These are phyloP conservation scores for Acholoe squamosa DNA, from an alignment of 2,888 invertebrate genomes.

Conservation along the genomic window DNA sequence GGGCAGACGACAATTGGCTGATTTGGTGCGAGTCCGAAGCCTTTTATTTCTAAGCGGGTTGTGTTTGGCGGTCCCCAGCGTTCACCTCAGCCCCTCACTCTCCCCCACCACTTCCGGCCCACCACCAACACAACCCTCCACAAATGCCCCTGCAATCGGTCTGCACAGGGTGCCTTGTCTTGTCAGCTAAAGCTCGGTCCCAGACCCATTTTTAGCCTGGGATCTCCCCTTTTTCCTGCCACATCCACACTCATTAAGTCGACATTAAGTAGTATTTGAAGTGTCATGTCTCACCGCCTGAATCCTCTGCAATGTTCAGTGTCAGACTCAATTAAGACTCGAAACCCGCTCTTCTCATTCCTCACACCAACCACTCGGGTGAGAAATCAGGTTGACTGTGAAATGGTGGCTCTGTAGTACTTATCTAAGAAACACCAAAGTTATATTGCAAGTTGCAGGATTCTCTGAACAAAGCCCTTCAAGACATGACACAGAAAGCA, in stretches of 20 bases:
- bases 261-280: neutral
- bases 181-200: neutral
- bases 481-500: neutral
- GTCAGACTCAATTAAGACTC: neutral
- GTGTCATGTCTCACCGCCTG: neutral
- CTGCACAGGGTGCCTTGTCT: neutral
- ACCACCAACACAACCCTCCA: neutral
- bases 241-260: constrained; percentile 15
- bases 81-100: neutral
- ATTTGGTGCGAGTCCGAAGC: neutral
- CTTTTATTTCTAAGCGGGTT: constrained; percentile 6
- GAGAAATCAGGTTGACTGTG: neutral
- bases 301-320: neutral
- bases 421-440: neutral
- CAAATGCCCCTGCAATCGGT: neutral
- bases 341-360: neutral
- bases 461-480: neutral
- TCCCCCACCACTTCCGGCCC: no score
- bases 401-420: no score
- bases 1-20: neutral
- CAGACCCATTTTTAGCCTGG: neutral
- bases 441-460: no score
- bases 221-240: neutral
- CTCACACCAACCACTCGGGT: neutral
- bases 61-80: neutral